Conservation (phyloP, 23 tunicate genomes). For the Oikopleura albicans region DNA sequence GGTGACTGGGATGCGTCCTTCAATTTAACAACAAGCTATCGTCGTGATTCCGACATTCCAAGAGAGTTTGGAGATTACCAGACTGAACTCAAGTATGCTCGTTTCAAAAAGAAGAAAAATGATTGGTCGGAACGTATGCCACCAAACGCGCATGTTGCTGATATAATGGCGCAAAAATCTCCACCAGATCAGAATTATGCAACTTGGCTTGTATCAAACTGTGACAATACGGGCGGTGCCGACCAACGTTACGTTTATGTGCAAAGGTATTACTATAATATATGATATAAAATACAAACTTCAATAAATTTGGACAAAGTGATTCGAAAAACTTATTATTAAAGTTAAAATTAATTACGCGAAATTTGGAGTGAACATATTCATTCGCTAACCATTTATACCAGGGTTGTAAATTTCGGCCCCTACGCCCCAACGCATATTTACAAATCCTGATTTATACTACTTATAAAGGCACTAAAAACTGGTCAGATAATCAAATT, state of each 20-base stretch:
- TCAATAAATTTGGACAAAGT: no score
- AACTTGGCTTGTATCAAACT: neutral
- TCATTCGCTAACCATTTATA: no score
- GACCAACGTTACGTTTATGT: neutral
- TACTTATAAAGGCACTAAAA: no score
- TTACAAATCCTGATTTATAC: no score
- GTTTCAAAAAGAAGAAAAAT: neutral
- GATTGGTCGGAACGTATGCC: neutral
- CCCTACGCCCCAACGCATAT: no score
- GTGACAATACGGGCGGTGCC: slow-evolving; percentile 2
- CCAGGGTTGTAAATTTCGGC: no score
- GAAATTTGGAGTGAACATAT: no score
- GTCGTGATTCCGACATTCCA: neutral
- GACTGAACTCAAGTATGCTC: neutral
- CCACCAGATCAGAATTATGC: neutral
- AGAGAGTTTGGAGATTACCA: neutral
- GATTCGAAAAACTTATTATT: no score
- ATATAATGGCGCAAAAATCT: slow-evolving; percentile 7
- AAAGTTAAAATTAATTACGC: no score
- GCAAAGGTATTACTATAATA: no score
- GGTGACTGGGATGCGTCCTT: neutral
- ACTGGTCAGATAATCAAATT: no score
- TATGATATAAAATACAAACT: no score
- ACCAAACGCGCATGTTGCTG: neutral
- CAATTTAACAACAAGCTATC: slow-evolving; percentile 6